Evolutionary conservation across 2,797 vertebrate species (phyloP).

Genomic region (Epinephelus malabaricus): DNA sequence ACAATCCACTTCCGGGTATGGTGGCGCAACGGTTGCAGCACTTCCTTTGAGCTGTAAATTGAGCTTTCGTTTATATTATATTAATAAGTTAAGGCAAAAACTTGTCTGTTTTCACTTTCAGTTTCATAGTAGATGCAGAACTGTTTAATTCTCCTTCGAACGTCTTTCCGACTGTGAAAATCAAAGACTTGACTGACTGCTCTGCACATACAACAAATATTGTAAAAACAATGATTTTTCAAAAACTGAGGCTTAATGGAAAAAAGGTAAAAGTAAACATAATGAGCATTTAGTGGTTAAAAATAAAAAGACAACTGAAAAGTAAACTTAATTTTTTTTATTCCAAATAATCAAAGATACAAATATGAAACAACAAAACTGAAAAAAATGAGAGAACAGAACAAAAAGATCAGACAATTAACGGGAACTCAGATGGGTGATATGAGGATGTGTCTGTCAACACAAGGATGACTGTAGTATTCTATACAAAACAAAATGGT

Average conservation of each 20-base stretch:
- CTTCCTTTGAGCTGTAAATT: too few species aligned
- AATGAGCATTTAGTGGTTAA: conserved; percentile 17
- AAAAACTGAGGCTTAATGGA: not conserved
- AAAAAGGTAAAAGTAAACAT: not conserved
- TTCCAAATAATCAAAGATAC: conserved; percentile 80
- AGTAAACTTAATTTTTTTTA: conserved; percentile 68
- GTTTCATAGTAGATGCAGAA: not conserved
- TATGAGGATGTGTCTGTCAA: conserved; percentile 9
- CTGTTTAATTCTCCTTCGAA: not conserved
- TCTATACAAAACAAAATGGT: conserved; percentile 43
- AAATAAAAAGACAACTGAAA: conserved; percentile 75
- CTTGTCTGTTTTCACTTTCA: too few species aligned
- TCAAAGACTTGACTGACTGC: not conserved
- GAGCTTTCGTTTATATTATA: too few species aligned
- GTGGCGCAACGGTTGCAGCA: too few species aligned
- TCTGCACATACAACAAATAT: not conserved
- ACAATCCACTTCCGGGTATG: too few species aligned
- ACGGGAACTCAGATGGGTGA: conserved; percentile 35
- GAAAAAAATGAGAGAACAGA: conserved; percentile 36
- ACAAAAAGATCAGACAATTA: conserved; percentile 40
- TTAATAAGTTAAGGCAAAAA: too few species aligned
- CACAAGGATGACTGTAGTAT: conserved; percentile 8
- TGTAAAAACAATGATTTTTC: not conserved
- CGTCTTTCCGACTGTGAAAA: not conserved
- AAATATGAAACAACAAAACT: conserved; percentile 78